Base-by-base conservation (phyloP, 2,888 invertebrate genomes). In the Drosophila histrio region DNA sequence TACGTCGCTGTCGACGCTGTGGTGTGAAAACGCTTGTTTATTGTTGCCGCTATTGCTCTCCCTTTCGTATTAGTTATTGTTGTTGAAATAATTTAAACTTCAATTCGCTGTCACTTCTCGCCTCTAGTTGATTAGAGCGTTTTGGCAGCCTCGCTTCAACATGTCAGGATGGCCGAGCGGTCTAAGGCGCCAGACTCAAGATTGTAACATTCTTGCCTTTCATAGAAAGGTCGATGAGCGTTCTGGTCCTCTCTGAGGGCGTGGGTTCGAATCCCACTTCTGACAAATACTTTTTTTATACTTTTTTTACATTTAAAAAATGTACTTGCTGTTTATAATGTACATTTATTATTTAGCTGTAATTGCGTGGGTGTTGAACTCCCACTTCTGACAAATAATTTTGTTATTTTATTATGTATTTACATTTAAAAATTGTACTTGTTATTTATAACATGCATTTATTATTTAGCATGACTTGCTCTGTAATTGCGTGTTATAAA, bases 241-340 rank as follows among this genome's bases (percentile, higher is more conserved):
- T 90, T 90, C 90, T 90, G 90, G 90, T 90, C 90, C 90, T 90
- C 90, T 90, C 84, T 90, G 90, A 89, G 90, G 90, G 90, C 89
- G 90, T 90, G 89, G 90, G 90, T 90, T 90, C 90, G 82, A 90
- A 88, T 90, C 90, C 90, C 90, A 90, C 90, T 90, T 89, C 89
- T 90, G 89, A 89, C 89, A 90, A 87, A 54, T 4, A 3, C 8
- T 62, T 69, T 67, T 69, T 77, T 73, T 28, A 1, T 8, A 6
- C 49, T 36, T 26, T 22, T 54, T 38, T 17, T 24, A 2, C 2
- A 2, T 17, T 30, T 43, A 34, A 15, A 28, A 39, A 41, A 38
- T 34, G 22, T 19, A 8, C 6, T 17, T 43, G 32, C 13, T 46
- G 6, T 50, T 26, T 46, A 44, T 39, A 24, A 38, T 5, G 3